phyloP scores from a whole-genome alignment of 2,113 vertebrate species.

The Agelaius tricolor region DNA sequence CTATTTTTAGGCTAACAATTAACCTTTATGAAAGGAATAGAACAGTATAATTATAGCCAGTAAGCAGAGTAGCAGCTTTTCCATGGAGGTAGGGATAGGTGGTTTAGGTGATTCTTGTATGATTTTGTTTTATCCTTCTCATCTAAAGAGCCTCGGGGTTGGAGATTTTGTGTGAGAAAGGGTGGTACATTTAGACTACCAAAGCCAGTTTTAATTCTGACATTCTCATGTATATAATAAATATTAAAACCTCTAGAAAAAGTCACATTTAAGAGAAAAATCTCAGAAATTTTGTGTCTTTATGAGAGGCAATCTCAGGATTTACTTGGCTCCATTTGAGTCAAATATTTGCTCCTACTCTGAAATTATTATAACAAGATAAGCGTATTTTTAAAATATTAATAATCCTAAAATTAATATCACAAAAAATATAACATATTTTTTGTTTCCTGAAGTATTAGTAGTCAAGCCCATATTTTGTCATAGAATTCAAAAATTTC shows the following conservation, averaged over 20 bases:
- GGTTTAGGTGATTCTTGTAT: neutral
- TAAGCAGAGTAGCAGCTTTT: neutral
- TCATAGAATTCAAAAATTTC: neutral
- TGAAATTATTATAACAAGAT: neutral
- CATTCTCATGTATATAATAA: neutral
- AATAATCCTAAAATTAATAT: neutral
- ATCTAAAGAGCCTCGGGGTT: neutral
- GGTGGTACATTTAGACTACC: neutral
- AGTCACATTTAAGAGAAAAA: neutral
- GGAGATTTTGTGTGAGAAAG: neutral
- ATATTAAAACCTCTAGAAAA: neutral
- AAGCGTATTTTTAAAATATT: neutral
- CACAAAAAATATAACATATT: neutral
- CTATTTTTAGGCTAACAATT: constrained; percentile 16
- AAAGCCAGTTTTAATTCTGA: neutral
- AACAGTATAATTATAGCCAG: neutral
- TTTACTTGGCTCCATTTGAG: neutral
- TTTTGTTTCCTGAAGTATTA: neutral
- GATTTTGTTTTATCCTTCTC: neutral
- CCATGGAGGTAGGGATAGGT: neutral
- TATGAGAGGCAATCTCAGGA: neutral
- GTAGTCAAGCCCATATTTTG: neutral
- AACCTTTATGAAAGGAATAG: neutral
- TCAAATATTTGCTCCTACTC: neutral
- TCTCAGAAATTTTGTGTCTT: neutral